Evolutionary conservation across 2,113 vertebrate species (phyloP), one percentile per base, ranked within the genome.

Genomic region (Taurulus bubalis): DNA sequence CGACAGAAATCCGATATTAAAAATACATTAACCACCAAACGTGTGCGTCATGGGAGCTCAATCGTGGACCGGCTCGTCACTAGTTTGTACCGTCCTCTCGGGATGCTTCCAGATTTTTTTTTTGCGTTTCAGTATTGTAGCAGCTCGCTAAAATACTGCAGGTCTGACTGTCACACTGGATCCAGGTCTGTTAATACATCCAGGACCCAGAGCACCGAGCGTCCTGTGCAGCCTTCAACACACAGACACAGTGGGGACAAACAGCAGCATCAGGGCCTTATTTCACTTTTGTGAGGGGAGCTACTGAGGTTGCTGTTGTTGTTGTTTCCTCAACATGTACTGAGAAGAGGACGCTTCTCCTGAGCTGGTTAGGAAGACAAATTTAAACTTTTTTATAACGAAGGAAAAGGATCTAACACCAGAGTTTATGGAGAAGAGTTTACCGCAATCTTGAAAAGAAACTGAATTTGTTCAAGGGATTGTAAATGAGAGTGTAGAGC

Each of bases 141-240:
- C 30, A 32, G 30, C 30, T 32, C 30, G 30, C 30, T 32, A n/a
- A n/a, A n/a, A n/a, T n/a, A n/a, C n/a, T n/a, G 63, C 63, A 32
- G 42, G 0, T 36, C 68, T 15, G 49, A 55, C 69, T 81, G 47
- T 28, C 22, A 14, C 72, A 14, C 32, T 7, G 32, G 42, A 58
- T n/a, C 32, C 68, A 42, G 40, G 58, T 70, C 86, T 90, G 86
- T 83, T 71, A 78, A 89, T 90, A 87, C 66, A 79, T 42, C 60
- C 40, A 7, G 47, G 76, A 70, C 58, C 28, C 20, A 42, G 77
- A 58, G n/a, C n/a, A n/a, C n/a, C n/a, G n/a, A n/a, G n/a, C n/a
- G n/a, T n/a, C n/a, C n/a, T n/a, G n/a, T n/a, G n/a, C n/a, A n/a
- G n/a, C 51, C 55, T 58, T 67, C 63, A 9, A 49, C 59, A 66